These are phyloP conservation scores for Bergia puertoricense DNA, from an alignment of 92 coral and sea anemone species.

Conservation along the genomic window DNA sequence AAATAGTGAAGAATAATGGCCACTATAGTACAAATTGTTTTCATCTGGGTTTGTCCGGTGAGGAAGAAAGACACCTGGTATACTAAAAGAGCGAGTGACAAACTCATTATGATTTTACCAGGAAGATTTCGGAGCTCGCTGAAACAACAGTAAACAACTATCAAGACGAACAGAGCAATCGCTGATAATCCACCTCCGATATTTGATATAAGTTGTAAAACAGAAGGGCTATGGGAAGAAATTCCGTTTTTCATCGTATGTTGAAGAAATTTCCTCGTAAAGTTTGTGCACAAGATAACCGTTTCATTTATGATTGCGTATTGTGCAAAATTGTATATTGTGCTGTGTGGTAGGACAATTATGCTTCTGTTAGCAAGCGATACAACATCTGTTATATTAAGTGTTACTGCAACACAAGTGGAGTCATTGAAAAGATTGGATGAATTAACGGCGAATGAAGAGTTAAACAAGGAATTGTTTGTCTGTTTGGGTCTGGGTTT, in stretches of 20 bases:
- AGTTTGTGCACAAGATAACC: constrained; percentile 45
- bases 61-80: constrained; percentile 39
- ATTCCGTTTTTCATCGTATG: background rate
- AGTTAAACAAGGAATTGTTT: background rate
- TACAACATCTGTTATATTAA: constrained; percentile 3
- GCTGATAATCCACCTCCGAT: constrained; percentile 45
- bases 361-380: constrained; percentile 30
- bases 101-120: constrained; percentile 48
- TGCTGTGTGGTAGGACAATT: constrained; percentile 30
- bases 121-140: constrained; percentile 44
- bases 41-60: constrained; percentile 16
- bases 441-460: background rate
- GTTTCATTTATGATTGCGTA: constrained; percentile 8
- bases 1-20: constrained; percentile 49
- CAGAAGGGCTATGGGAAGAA: constrained; percentile 22
- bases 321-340: constrained; percentile 6
- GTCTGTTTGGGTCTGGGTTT: background rate
- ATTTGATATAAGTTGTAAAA: constrained; percentile 20
- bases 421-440: background rate
- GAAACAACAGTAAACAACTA: constrained; percentile 28
- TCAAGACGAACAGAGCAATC: constrained; percentile 12
- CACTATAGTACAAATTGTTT: constrained; percentile 19
- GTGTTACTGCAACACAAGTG: background rate
- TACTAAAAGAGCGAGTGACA: constrained; percentile 37
- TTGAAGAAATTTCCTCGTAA: background rate